Evolutionary conservation across 2,797 vertebrate genomes (phyloP).

Genomic region (Macroramphosus scolopax): DNA sequence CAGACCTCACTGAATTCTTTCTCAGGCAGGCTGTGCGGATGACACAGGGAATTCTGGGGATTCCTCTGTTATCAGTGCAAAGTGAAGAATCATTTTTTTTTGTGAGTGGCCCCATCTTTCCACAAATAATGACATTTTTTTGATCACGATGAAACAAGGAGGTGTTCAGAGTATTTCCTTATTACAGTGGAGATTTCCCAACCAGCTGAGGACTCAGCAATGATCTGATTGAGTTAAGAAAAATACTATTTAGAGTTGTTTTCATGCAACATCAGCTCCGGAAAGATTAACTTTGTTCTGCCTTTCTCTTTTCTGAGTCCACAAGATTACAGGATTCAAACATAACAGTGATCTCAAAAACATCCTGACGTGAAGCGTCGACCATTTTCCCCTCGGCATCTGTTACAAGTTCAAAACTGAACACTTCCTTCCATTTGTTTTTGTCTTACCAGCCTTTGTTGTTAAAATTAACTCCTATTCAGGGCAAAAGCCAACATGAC

Average conservation of each 20-base stretch:
- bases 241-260: too few relatives aligned
- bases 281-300: background rate
- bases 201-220: background rate
- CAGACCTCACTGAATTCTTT: slow-evolving; percentile 70
- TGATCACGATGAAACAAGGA: background rate
- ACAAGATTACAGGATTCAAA: too few relatives aligned
- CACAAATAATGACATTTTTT: background rate
- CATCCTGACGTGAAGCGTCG: slow-evolving; percentile 9
- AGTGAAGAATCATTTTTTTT: slow-evolving; percentile 31
- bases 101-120: too few relatives aligned
- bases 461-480: slow-evolving; percentile 66
- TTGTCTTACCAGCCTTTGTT: slow-evolving; percentile 56
- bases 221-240: background rate
- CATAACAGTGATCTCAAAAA: slow-evolving; percentile 1
- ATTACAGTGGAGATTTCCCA: background rate
- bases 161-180: too few relatives aligned
- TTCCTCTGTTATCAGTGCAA: slow-evolving; percentile 57
- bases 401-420: slow-evolving; percentile 26
- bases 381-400: slow-evolving; percentile 32
- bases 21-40: slow-evolving; percentile 55
- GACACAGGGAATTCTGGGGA: slow-evolving; percentile 65
- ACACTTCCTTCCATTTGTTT: slow-evolving; percentile 70
- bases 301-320: background rate
- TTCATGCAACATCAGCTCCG: too few relatives aligned
- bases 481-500: slow-evolving; percentile 50